Evolutionary conservation across 2,888 invertebrate genomes (phyloP).

Genomic region (Callinectes sapidus): DNA sequence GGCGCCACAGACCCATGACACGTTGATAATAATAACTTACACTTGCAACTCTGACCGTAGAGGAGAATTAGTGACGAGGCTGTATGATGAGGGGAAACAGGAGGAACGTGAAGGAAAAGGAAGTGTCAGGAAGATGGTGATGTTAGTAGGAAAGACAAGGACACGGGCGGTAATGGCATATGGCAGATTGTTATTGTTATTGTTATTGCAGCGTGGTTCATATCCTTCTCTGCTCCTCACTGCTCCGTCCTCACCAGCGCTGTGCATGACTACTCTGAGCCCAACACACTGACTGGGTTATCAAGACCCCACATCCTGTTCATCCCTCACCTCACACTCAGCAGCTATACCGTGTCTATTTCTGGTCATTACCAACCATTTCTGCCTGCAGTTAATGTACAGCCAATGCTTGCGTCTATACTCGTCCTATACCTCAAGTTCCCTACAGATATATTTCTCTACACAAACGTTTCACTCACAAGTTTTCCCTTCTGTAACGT

Average conservation of each 20-base stretch:
- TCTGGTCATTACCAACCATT: too few relatives aligned
- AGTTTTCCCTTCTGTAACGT: neutral
- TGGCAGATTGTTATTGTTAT: neutral
- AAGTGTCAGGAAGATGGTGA: neutral
- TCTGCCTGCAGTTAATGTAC: too few relatives aligned
- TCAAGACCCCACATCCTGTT: too few relatives aligned
- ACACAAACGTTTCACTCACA: neutral
- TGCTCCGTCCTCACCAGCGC: neutral
- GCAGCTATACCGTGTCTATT: too few relatives aligned
- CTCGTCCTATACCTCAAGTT: neutral
- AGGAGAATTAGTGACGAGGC: neutral
- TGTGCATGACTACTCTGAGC: neutral
- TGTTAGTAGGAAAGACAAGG: neutral
- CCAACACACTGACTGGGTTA: too few relatives aligned
- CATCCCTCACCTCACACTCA: too few relatives aligned
- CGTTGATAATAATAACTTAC: neutral
- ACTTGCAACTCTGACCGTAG: neutral
- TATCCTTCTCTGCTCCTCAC: neutral
- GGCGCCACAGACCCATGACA: neutral
- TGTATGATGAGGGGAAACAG: too few relatives aligned
- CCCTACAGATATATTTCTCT: neutral
- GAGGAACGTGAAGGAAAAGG: neutral
- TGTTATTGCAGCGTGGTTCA: neutral
- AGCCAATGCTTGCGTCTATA: neutral
- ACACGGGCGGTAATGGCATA: neutral